Evolutionary conservation across 1,140 invertebrate genomes (phyloP).

Genomic region (Leptestheria dahalacensis): DNA sequence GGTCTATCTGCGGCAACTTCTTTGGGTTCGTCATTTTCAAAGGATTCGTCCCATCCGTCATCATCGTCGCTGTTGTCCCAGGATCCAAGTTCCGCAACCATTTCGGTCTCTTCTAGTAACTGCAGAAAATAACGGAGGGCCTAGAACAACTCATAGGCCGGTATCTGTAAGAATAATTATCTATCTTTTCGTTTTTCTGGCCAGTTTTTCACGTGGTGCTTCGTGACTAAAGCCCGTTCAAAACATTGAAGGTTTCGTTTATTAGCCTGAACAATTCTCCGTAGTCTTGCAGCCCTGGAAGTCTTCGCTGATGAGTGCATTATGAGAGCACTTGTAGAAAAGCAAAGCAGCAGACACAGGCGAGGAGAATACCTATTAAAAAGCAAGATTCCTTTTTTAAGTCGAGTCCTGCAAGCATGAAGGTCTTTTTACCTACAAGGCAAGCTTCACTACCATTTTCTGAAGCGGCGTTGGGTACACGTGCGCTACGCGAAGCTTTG

Average conservation of each 20-base stretch:
- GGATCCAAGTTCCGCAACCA: background rate
- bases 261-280: background rate
- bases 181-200: background rate
- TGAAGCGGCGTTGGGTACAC: conserved; percentile 8
- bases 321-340: background rate
- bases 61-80: too few relatives aligned
- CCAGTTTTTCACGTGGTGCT: background rate
- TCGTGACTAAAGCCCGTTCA: background rate
- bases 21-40: background rate
- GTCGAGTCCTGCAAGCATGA: background rate
- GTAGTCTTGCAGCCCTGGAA: background rate
- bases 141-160: background rate
- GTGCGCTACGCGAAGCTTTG: conserved; percentile 5
- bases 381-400: background rate
- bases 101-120: background rate
- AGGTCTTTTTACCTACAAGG: background rate
- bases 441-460: conserved; percentile 15
- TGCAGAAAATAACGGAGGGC: background rate
- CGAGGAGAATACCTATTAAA: background rate
- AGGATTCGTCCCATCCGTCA: too few relatives aligned
- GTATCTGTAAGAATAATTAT: background rate
- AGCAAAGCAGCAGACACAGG: background rate
- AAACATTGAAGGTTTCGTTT: background rate
- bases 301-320: background rate
- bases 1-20: background rate